Conservation (phyloP, 2,113 vertebrate genomes). For the Cyanistes caeruleus region DNA sequence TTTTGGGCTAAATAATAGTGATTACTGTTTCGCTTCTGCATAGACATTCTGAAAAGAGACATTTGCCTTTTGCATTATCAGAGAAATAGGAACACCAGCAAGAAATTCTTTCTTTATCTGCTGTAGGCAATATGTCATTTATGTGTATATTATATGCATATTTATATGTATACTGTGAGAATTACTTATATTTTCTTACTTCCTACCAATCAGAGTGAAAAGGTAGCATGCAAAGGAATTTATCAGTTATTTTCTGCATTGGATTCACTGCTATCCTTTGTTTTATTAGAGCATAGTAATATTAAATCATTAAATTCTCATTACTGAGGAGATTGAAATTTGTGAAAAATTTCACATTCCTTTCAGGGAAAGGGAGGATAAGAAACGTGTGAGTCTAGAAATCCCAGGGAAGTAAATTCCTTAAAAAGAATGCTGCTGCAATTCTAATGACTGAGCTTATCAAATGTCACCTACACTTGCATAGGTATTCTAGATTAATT, state of each 20-base stretch:
- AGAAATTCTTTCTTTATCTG: neutral
- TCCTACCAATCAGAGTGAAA: neutral
- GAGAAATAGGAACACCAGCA: neutral
- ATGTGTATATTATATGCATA: neutral
- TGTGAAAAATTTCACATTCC: neutral
- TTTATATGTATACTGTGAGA: neutral
- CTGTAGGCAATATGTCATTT: neutral
- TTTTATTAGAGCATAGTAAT: neutral
- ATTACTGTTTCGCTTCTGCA: neutral
- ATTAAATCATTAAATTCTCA: neutral
- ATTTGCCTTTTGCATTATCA: neutral
- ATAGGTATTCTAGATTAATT: slow-evolving; percentile 12
- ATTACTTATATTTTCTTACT: neutral
- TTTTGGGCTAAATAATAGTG: neutral
- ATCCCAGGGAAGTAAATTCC: neutral
- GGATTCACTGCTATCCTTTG: neutral
- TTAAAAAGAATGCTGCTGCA: neutral
- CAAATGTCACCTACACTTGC: neutral
- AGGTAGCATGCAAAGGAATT: neutral
- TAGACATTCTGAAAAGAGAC: neutral
- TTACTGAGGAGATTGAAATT: neutral
- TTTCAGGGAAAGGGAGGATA: neutral
- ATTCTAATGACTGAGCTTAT: neutral
- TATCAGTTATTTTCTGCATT: neutral
- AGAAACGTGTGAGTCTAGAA: neutral